phyloP scores from a whole-genome alignment of 2,888 invertebrate genomes.

The Drosophila monieri region DNA sequence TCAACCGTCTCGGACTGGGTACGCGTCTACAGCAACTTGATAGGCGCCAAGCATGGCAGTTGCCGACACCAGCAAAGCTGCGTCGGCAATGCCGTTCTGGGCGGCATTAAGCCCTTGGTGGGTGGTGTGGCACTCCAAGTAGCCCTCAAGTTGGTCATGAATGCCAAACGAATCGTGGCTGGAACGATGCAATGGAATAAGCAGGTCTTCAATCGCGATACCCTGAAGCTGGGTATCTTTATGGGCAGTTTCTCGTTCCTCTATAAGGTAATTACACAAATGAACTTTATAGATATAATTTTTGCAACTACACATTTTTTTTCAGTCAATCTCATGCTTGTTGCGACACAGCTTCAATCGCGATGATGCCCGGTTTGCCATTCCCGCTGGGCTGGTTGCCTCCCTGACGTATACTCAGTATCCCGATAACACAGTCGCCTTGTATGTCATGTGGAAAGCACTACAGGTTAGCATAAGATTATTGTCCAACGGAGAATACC shows the following conservation, averaged over 20 bases:
- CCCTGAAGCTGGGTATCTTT: constrained; percentile 87
- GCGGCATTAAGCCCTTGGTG: constrained; percentile 86
- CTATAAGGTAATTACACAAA: constrained; percentile 85
- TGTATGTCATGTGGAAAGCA: constrained; percentile 93
- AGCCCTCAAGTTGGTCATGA: constrained; percentile 86
- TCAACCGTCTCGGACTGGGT: constrained; percentile 70
- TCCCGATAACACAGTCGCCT: constrained; percentile 90
- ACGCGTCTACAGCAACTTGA: constrained; percentile 73
- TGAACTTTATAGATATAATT: background rate
- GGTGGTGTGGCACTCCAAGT: constrained; percentile 87
- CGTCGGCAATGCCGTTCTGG: constrained; percentile 85
- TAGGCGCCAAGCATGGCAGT: constrained; percentile 82
- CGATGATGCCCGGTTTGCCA: constrained; percentile 87
- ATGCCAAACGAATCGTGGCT: constrained; percentile 85
- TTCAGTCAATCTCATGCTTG: constrained; percentile 87
- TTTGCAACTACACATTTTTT: background rate
- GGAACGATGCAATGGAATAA: constrained; percentile 85
- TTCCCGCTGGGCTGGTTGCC: constrained; percentile 89
- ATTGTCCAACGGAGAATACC: too few relatives aligned
- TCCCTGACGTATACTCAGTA: constrained; percentile 89
- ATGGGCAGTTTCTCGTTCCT: constrained; percentile 88
- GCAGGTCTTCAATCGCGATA: constrained; percentile 85
- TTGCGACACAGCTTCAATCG: constrained; percentile 87
- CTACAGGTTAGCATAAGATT: constrained; percentile 86
- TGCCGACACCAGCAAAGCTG: constrained; percentile 88